These are phyloP conservation scores for Cyrtorhinus lividipennis DNA, from an alignment of 1,140 invertebrate genomes.

Conservation along the genomic window DNA sequence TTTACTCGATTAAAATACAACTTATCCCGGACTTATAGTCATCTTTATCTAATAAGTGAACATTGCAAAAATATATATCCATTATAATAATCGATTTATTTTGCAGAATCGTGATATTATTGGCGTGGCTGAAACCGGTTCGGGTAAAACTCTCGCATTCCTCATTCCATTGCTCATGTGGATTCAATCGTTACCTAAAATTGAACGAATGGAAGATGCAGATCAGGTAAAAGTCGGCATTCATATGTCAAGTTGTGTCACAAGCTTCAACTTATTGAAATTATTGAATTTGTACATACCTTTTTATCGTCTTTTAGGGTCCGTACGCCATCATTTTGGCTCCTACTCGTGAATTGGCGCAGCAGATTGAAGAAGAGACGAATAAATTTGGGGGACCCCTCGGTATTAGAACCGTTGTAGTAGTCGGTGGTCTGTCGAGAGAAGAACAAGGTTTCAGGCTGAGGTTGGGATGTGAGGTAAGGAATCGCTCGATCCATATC, in stretches of 20 bases:
- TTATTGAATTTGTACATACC: neutral
- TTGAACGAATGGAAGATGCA: constrained; percentile 76
- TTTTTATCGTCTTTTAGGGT: constrained; percentile 42
- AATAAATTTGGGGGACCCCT: constrained; percentile 92
- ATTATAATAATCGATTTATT: constrained; percentile 17
- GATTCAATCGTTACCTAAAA: constrained; percentile 96
- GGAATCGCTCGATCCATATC: too few species aligned
- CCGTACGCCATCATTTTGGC: constrained; percentile 98
- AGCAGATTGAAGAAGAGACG: constrained; percentile 99
- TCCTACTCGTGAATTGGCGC: constrained; percentile 95
- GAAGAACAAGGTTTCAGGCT: constrained; percentile 98
- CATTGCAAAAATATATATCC: too few species aligned
- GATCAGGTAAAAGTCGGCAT: constrained; percentile 43
- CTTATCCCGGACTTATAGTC: neutral
- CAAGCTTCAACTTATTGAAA: neutral
- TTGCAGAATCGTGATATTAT: constrained; percentile 94
- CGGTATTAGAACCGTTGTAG: constrained; percentile 90
- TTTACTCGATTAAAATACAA: neutral
- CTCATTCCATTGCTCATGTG: constrained; percentile 93
- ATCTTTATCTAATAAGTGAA: neutral
- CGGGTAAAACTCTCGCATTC: constrained; percentile 97
- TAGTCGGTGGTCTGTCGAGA: constrained; percentile 92
- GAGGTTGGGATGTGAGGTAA: constrained; percentile 85
- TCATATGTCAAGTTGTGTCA: constrained; percentile 3
- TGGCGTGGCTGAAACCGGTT: constrained; percentile 96